Evolutionary conservation across 1,140 invertebrate genomes (phyloP), one percentile per base, ranked within the genome.

Genomic region (Sitodiplosis mosellana): DNA sequence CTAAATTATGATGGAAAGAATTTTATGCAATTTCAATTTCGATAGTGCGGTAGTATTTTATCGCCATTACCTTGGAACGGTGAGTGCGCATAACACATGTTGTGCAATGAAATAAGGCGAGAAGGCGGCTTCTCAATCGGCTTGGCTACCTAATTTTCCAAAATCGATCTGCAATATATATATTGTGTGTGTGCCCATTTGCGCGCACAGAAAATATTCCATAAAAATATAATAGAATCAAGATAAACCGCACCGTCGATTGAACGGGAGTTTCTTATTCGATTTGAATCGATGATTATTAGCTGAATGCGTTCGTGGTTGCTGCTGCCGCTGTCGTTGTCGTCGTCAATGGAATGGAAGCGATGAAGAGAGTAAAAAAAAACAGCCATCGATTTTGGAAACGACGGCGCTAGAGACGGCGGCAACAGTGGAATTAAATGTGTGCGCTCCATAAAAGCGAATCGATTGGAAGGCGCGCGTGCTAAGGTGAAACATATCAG

Each of bases 81-180:
- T n/a, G n/a, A n/a, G n/a, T 27, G 27, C 10, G 27, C 27, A 27
- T 27, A 5, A 10, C 27, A 27, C 3, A 27, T 27, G 27, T 27
- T 27, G n/a, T 27, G 27, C 27, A 27, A 19, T 40, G 14, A 44
- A 44, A 44, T 22, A 44, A 14, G 20, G 42, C 5, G 42, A 44
- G 19, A 44, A 21, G 34, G 21, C 10, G 18, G 27, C 21, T 15
- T 15, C 22, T 45, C 34, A 45, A 45, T 15, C n/a, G n/a, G 27
- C 27, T 5, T 27, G 27, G 27, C 27, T 27, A 27, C 27, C 27
- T 27, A 27, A 27, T 27, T 27, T 27, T 27, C 44, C 14, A 6
- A 27, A 33, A 45, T 45, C 34, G 44, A 33, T 45, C 33, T 22
- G 33, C 44, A 22, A 45, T 45, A 22, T 33, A 45, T 27, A 36